Percentiles rank a stretch among this genome's conserved stretches.
phyloP scores from a whole-genome alignment of 2,888 invertebrate species.

The Brachyptera putata region DNA sequence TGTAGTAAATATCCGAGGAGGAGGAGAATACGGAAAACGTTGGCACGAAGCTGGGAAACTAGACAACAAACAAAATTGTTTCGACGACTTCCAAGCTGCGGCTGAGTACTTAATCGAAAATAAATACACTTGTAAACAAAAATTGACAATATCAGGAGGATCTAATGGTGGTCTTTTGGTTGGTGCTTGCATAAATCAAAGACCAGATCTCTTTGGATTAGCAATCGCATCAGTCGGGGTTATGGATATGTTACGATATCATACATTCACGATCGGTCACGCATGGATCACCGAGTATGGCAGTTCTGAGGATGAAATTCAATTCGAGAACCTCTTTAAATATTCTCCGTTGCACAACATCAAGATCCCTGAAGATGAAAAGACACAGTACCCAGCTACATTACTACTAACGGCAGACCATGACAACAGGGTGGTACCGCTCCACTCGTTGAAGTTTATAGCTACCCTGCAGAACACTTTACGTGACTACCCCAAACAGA shows the following conservation, averaged over 20 bases:
- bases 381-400: constrained; percentile 49
- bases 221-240: constrained; percentile 54
- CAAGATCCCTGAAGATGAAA: constrained; percentile 35
- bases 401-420: constrained; percentile 54
- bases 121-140: constrained; percentile 45
- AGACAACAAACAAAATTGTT: constrained; percentile 53
- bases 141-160: constrained; percentile 51
- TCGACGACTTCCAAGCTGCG: constrained; percentile 53
- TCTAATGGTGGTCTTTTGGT: constrained; percentile 56
- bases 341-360: constrained; percentile 56
- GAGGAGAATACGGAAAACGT: constrained; percentile 55
- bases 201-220: constrained; percentile 53
- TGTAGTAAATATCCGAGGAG: constrained; percentile 54
- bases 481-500: constrained; percentile 41
- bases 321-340: constrained; percentile 47
- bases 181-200: constrained; percentile 52
- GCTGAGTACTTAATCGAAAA: constrained; percentile 49
- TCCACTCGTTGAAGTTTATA: constrained; percentile 55
- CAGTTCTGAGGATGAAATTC: constrained; percentile 48
- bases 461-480: constrained; percentile 51
- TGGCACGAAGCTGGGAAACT: constrained; percentile 53
- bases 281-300: constrained; percentile 57
- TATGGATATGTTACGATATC: constrained; percentile 55
- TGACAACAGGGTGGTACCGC: constrained; percentile 58
- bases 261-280: constrained; percentile 56